A percentile compares a stretch with the other conserved stretches of the same genome.
These are phyloP conservation scores for Hydra vulgaris DNA, from an alignment of 30 jellyfish, hydroid and myxozoan genomes.

Conservation along the genomic window DNA sequence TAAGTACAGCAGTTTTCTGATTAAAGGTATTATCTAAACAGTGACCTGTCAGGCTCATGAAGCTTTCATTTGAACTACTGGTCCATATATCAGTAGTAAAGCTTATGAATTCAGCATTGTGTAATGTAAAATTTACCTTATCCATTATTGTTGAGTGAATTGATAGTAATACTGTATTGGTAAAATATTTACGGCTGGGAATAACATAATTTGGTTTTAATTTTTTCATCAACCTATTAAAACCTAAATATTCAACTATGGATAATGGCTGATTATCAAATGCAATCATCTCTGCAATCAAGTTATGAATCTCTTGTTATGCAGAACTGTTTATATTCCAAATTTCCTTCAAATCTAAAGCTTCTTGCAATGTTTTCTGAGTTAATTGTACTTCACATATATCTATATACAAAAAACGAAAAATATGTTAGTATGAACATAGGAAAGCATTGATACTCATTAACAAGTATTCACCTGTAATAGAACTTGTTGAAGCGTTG, in stretches of 20 bases:
- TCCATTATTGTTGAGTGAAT: neutral
- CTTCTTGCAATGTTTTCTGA: neutral
- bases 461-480: neutral
- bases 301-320: neutral
- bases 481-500: neutral
- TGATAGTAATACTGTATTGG: neutral
- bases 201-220: neutral
- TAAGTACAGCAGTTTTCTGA: neutral
- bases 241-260: neutral
- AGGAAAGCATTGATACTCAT: neutral
- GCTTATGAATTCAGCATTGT: neutral
- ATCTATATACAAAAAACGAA: neutral
- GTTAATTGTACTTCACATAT: neutral
- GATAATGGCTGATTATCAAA: neutral
- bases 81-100: neutral
- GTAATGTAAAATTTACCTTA: neutral
- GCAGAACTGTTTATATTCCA: neutral
- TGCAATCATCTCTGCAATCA: neutral
- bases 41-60: neutral
- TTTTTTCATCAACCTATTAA: neutral
- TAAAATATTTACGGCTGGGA: neutral
- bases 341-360: too few species aligned
- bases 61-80: neutral
- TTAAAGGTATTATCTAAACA: neutral
- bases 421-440: neutral